Conservation (phyloP, 1,140 invertebrate species). For the Hycleus phaleratus region DNA sequence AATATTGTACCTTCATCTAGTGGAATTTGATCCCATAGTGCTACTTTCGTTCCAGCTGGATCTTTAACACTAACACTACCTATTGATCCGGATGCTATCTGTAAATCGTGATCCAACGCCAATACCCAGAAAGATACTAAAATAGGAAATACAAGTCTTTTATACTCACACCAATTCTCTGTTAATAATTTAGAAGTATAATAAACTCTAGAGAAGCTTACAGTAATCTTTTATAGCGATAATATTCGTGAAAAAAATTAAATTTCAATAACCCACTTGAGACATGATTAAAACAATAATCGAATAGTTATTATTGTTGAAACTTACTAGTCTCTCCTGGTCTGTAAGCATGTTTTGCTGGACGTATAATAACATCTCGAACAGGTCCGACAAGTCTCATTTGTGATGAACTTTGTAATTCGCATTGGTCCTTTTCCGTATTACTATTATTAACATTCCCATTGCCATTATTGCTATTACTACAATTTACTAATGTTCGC, state of each 20-base stretch:
- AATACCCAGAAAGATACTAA: slow-evolving; percentile 56
- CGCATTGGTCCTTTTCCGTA: slow-evolving; percentile 38
- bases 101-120: slow-evolving; percentile 53
- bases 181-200: too few relatives aligned
- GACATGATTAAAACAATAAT: too few relatives aligned
- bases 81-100: slow-evolving; percentile 47
- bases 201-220: too few relatives aligned
- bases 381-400: slow-evolving; percentile 51
- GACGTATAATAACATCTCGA: slow-evolving; percentile 52
- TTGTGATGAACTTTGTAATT: slow-evolving; percentile 48
- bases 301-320: too few relatives aligned
- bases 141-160: neutral
- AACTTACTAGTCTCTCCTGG: slow-evolving; percentile 54
- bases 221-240: too few relatives aligned
- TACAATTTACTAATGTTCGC: slow-evolving; percentile 50
- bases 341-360: slow-evolving; percentile 50
- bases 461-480: slow-evolving; percentile 17
- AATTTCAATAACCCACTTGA: too few relatives aligned
- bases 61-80: slow-evolving; percentile 52
- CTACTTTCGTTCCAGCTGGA: slow-evolving; percentile 52
- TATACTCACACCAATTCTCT: too few relatives aligned
- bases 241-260: too few relatives aligned
- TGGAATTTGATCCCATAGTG: slow-evolving; percentile 54
- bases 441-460: too few relatives aligned
- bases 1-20: slow-evolving; percentile 45